Evolutionary conservation across 2,797 vertebrate species (phyloP).

Genomic region (Microtus obscurus): DNA sequence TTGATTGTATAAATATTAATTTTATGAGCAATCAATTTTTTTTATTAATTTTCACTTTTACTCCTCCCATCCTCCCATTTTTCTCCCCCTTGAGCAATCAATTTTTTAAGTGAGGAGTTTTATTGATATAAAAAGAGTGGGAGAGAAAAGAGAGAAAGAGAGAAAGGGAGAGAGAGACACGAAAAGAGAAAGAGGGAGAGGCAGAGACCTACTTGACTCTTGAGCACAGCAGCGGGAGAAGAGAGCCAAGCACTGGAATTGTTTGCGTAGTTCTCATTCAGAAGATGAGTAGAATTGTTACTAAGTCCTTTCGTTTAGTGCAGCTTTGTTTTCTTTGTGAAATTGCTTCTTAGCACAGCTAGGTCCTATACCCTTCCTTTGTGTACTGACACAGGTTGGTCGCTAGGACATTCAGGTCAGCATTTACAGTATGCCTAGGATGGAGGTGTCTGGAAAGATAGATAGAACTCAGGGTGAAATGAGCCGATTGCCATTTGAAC

Average conservation of each 20-base stretch:
- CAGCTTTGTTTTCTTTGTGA: not conserved
- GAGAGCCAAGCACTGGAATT: not conserved
- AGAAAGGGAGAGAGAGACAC: too few relatives aligned
- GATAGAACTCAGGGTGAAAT: conserved; percentile 17
- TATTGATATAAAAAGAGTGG: too few relatives aligned
- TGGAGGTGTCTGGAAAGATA: conserved; percentile 38
- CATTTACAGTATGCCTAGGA: not conserved
- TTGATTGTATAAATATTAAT: conserved; percentile 42
- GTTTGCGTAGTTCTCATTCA: not conserved
- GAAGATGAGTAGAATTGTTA: not conserved
- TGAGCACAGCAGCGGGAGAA: too few relatives aligned
- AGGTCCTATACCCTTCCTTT: not conserved
- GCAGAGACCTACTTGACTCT: too few relatives aligned
- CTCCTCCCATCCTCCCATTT: too few relatives aligned
- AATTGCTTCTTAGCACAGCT: not conserved
- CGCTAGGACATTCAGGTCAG: not conserved
- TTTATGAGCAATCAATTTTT: not conserved
- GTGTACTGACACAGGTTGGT: not conserved
- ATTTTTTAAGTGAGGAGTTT: too few relatives aligned
- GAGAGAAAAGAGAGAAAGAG: too few relatives aligned
- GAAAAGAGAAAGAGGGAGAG: too few relatives aligned
- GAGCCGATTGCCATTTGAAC: conserved; percentile 56
- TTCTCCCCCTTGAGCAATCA: not conserved
- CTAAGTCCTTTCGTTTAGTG: not conserved
- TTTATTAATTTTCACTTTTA: too few relatives aligned